Base-by-base conservation (phyloP, 2,113 vertebrate genomes). In the Daphoenositta chrysoptera region DNA sequence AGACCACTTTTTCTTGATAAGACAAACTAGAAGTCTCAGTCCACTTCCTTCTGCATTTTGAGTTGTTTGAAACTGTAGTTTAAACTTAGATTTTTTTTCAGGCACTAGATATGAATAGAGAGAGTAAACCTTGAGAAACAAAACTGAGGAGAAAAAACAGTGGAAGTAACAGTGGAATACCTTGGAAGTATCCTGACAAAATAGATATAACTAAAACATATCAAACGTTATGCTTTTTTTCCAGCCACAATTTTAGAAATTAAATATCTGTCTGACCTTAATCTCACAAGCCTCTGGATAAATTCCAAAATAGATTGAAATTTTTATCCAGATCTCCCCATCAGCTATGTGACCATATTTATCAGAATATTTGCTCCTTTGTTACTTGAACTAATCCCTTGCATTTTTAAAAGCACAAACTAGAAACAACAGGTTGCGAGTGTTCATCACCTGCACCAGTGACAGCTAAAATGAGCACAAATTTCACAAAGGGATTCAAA, bases 401-500 rank as follows among this genome's bases (percentile, higher is more conserved):
- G 72, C 3, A 1, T 70, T 90, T 92, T 77, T 30, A 51, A 81
- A 93, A 83, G 76, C 64, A 53, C 28, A 45, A 70, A 82, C 53
- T 47, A 89, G 69, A 94, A 94, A 92, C 83, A 95, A 92, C 87
- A 95, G 87, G 77, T 95, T 91, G 60, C 12, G 35, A 97, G 44
- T 72, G 65, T 65, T 95, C 87, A 95, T 96, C 94, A 93, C 81
- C 84, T 89, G 89, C 77, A 79, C 40, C 78, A 94, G 37, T 85
- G 91, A 96, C 91, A 96, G 73, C 61, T 92, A 89, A 87, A 96
- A 95, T 65, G 73, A 87, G 87, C 73, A 71, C 83, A 82, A 72
- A 87, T 95, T 97, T 96, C 96, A 95, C 81, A 91, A 92, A 96
- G n/a, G 56, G 65, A 94, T 95, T 92, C 16, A 4, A 96, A 96